phyloP scores from a whole-genome alignment of 1,140 invertebrate genomes.

The Drosophila obscura region DNA sequence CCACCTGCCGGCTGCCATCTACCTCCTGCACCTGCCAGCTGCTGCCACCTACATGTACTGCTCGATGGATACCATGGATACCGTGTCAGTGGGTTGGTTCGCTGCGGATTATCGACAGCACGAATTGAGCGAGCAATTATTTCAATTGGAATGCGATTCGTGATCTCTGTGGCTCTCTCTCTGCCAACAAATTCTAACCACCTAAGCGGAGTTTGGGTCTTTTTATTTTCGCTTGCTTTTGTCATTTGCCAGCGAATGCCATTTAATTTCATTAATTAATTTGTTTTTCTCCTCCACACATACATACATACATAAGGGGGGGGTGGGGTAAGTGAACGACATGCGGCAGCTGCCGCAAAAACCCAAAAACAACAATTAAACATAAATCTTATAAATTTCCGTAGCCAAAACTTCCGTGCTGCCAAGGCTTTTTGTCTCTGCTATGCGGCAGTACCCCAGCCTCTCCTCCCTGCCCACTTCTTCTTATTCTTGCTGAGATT shows the following conservation, averaged over 20 bases:
- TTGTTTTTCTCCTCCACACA: slow-evolving; percentile 54
- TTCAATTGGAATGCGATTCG: slow-evolving; percentile 18
- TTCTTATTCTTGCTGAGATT: slow-evolving; percentile 53
- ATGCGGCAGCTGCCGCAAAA: slow-evolving; percentile 75
- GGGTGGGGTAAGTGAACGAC: slow-evolving; percentile 28
- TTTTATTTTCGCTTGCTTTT: slow-evolving; percentile 53
- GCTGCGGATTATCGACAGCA: neutral
- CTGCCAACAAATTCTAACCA: slow-evolving; percentile 25
- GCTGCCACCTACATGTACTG: no score
- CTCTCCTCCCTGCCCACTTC: slow-evolving; percentile 7
- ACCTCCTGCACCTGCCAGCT: no score
- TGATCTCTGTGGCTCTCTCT: neutral
- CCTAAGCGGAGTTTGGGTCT: slow-evolving; percentile 2
- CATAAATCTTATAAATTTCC: slow-evolving; percentile 82
- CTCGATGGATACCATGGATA: no score
- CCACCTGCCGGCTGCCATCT: neutral
- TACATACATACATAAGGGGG: neutral
- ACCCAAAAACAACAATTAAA: slow-evolving; percentile 82
- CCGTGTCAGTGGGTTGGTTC: neutral
- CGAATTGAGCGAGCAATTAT: slow-evolving; percentile 2
- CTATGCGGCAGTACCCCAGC: no score
- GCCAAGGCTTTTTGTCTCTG: slow-evolving; percentile 67
- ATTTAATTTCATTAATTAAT: slow-evolving; percentile 81
- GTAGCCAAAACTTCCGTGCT: slow-evolving; percentile 72
- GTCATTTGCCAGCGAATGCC: slow-evolving; percentile 70